Evolutionary conservation across 1,140 invertebrate genomes (phyloP).

Genomic region (Drosophila nasuta): DNA sequence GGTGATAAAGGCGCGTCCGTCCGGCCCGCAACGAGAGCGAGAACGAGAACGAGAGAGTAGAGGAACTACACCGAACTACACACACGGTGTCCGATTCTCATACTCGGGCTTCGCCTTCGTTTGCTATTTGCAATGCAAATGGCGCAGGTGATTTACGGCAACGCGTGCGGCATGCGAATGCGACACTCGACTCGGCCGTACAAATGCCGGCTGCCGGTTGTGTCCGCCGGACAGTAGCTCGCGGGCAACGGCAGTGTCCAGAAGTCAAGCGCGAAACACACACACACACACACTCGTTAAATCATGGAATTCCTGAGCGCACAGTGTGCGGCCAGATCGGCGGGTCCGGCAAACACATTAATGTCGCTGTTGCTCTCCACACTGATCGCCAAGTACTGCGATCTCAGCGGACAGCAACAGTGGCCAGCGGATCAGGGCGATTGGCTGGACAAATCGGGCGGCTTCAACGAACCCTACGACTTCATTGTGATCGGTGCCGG

Average conservation of each 20-base stretch:
- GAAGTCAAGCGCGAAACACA: background rate
- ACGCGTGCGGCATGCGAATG: conserved; percentile 49
- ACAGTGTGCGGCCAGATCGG: conserved; percentile 78
- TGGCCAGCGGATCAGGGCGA: conserved; percentile 87
- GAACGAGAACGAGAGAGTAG: background rate
- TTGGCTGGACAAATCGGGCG: conserved; percentile 76
- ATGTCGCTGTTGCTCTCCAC: conserved; percentile 86
- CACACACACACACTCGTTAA: too few relatives aligned
- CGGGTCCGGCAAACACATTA: conserved; percentile 84
- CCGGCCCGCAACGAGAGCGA: background rate
- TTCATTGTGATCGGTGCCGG: conserved; percentile 87
- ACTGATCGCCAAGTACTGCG: conserved; percentile 86
- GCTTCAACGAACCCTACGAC: conserved; percentile 83
- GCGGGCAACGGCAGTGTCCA: conserved; percentile 16
- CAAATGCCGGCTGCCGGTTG: conserved; percentile 36
- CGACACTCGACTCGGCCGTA: conserved; percentile 15
- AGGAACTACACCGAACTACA: too few relatives aligned
- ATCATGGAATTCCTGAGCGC: conserved; percentile 77
- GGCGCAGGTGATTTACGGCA: conserved; percentile 45
- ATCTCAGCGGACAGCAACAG: conserved; percentile 86
- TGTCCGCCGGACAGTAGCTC: conserved; percentile 42
- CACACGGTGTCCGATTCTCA: too few relatives aligned
- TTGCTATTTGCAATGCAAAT: conserved; percentile 58
- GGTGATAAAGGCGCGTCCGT: conserved; percentile 52
- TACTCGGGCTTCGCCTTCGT: background rate